Percentiles rank a stretch among this genome's conserved stretches.
Conservation (phyloP, 2,113 vertebrate genomes). For the Nycticebus coucang region DNA sequence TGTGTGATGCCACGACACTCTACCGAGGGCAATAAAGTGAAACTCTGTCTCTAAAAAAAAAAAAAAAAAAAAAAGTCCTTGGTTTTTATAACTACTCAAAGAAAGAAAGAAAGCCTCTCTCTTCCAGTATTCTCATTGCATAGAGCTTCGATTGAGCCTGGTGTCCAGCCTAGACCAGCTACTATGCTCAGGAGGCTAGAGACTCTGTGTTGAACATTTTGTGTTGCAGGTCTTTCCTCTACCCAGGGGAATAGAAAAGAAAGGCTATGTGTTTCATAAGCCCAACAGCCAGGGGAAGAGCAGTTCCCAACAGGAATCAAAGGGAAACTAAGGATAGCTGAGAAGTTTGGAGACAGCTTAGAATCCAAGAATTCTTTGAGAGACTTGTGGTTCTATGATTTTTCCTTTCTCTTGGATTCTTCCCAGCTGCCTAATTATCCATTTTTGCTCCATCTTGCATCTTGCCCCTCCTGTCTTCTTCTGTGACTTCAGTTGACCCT, state of each 20-base stretch:
- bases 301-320: neutral
- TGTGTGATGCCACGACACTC: too few relatives aligned
- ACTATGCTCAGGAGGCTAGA: neutral
- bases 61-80: neutral
- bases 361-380: neutral
- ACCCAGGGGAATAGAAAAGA: neutral
- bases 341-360: neutral
- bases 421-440: neutral
- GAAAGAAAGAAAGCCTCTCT: neutral
- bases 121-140: neutral
- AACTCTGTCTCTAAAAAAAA: too few relatives aligned
- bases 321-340: neutral
- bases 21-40: too few relatives aligned
- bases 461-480: neutral
- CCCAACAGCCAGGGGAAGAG: neutral
- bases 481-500: neutral
- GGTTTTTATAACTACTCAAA: neutral
- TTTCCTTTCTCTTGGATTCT: constrained; percentile 21
- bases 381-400: neutral
- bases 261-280: neutral
- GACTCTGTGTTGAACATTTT: neutral
- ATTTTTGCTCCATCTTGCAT: neutral
- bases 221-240: neutral
- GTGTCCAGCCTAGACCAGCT: neutral
- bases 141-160: neutral